Evolutionary conservation across 1,140 invertebrate species (phyloP), one percentile per base, ranked within the genome.

Genomic region (Macrostomum lignano): DNA sequence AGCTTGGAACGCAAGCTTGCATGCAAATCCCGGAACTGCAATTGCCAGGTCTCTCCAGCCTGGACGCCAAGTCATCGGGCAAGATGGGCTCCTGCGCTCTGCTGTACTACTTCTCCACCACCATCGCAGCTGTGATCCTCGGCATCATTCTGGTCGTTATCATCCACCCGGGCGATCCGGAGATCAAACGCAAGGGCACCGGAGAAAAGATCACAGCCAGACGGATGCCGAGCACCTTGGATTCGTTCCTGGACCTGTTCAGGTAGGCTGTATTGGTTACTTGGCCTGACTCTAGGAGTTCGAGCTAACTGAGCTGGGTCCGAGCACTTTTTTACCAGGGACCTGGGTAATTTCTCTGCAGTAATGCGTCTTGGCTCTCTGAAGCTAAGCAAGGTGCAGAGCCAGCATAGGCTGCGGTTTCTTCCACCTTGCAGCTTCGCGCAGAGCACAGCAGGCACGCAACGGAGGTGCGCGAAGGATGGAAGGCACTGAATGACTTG

Each of bases 161-260:
- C 15, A 63, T 63, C 34, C 57, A 61, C 32, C 61, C 61, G 1
- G 61, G 61, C n/a, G 60, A 57, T 30, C 44, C 62, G 10, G 44
- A 47, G 9, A 36, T 45, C 7, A 40, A 36, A 11, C 19, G 14
- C 14, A n/a, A 14, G 25, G 22, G 10, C 7, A 2, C 17, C 14
- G 19, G 25, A 22, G 17, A 19, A 7, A 3, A 10, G 3, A 31
- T 25, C 14, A 31, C 21, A 47, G 41, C 38, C 49, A 47, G 51
- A 9, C 51, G 55, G 28, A 48, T 52, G 40, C 69, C 76, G 7
- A 68, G 75, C 26, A 81, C 81, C 1, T 62, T 72, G 1, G 84
- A 94, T 51, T 84, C 81, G 3, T 60, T 93, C 15, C 64, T 94
- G 46, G 84, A 94, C 65, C 65, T 93, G 41, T 64, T 88, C 44